phyloP scores from a whole-genome alignment of 2,797 vertebrate species.

The Kryptopterus vitreolus region DNA sequence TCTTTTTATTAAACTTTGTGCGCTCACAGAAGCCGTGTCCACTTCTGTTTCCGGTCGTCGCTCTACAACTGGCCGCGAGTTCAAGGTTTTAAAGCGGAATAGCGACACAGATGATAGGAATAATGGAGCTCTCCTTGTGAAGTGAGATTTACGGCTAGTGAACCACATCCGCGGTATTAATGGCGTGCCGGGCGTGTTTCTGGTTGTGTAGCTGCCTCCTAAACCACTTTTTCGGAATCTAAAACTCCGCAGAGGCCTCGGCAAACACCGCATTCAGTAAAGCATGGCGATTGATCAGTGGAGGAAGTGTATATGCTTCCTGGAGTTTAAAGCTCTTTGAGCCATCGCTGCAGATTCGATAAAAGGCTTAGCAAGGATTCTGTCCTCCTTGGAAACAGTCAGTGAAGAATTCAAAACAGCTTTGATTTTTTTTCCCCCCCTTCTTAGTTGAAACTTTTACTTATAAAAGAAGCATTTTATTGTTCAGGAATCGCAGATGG shows the following conservation, averaged over 20 bases:
- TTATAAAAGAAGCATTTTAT: constrained; percentile 31
- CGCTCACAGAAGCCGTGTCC: neutral
- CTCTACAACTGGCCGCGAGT: constrained; percentile 4
- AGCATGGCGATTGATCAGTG: constrained; percentile 30
- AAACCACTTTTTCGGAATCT: constrained; percentile 13
- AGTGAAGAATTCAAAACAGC: constrained; percentile 13
- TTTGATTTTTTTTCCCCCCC: constrained; percentile 33
- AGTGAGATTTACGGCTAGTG: constrained; percentile 12
- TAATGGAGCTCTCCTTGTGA: constrained; percentile 8
- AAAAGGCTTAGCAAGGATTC: constrained; percentile 28
- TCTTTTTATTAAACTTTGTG: constrained; percentile 21
- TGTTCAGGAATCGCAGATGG: constrained; percentile 6
- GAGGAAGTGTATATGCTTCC: constrained; percentile 25
- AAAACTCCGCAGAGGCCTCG: constrained; percentile 10
- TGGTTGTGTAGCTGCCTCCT: constrained; percentile 9
- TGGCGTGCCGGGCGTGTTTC: constrained; percentile 5
- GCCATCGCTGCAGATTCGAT: constrained; percentile 21
- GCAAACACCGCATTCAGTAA: constrained; percentile 2
- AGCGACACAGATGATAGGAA: neutral
- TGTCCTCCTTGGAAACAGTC: constrained; percentile 15
- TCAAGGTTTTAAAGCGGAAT: constrained; percentile 27
- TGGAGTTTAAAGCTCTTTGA: constrained; percentile 34
- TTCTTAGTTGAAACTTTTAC: constrained; percentile 38
- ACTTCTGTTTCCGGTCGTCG: constrained; percentile 8
- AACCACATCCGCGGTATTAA: constrained; percentile 8